Evolutionary conservation across 2,888 invertebrate species (phyloP).

Genomic region (Tachina lurida): DNA sequence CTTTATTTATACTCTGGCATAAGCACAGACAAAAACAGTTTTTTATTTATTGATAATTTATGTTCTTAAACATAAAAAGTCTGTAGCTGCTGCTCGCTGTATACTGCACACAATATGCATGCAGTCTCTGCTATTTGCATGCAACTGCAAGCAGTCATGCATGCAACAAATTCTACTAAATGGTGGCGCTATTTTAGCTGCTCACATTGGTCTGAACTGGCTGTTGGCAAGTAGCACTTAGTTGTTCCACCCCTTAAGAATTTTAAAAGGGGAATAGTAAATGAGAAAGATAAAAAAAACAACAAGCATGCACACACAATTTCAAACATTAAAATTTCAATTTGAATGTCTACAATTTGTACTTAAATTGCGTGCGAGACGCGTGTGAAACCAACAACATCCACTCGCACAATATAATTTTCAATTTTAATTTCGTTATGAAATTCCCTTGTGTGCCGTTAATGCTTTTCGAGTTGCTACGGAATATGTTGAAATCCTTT

Average conservation of each 20-base stretch:
- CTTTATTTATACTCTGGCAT: conserved; percentile 10
- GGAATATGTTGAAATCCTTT: conserved; percentile 15
- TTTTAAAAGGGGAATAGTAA: neutral
- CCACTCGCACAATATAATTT: conserved; percentile 50
- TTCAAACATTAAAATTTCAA: conserved; percentile 1
- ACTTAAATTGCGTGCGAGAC: conserved; percentile 65
- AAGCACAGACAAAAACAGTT: conserved; percentile 1
- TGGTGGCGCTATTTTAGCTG: conserved; percentile 51
- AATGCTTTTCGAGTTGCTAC: neutral
- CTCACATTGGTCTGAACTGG: neutral
- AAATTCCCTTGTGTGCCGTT: conserved; percentile 7
- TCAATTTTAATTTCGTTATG: conserved; percentile 49
- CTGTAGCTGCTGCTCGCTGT: neutral
- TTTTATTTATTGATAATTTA: conserved; percentile 61
- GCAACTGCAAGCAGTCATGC: conserved; percentile 53
- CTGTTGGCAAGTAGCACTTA: neutral
- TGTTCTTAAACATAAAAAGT: conserved; percentile 10
- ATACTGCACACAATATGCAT: neutral
- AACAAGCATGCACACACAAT: neutral
- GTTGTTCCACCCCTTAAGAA: conserved; percentile 31
- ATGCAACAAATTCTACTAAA: conserved; percentile 57
- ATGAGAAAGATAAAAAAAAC: neutral
- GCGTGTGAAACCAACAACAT: conserved; percentile 65
- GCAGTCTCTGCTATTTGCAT: conserved; percentile 19
- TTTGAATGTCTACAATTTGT: conserved; percentile 58